A percentile compares a stretch with the other conserved stretches of the same genome.
Conservation (phyloP, 53 echinoderm and acorn worm genomes). For the Apostichopus leukothele region DNA sequence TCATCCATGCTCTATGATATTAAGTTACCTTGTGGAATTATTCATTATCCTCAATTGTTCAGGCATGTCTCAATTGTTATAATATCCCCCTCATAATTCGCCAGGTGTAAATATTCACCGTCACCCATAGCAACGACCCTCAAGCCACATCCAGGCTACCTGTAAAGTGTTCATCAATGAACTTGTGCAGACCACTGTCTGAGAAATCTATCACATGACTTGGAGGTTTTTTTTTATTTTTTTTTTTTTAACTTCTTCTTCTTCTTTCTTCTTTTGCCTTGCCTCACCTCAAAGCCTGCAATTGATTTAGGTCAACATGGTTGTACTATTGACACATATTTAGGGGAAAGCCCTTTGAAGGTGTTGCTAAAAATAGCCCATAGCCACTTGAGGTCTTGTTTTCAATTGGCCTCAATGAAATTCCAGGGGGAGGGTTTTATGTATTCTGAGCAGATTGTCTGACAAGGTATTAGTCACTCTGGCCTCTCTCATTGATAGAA, state of each 20-base stretch:
- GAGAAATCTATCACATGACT: conserved; percentile 29
- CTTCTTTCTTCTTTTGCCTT: conserved; percentile 10
- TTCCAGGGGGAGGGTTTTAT: conserved; percentile 55
- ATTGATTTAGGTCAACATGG: conserved; percentile 44
- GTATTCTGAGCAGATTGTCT: conserved; percentile 47
- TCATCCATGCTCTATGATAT: not conserved
- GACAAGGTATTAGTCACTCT: conserved; percentile 51
- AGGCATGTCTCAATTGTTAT: conserved; percentile 32
- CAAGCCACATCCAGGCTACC: conserved; percentile 40
- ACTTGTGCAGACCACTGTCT: conserved; percentile 29
- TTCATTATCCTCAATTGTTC: conserved; percentile 37
- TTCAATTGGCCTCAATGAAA: conserved; percentile 57
- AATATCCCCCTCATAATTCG: not conserved
- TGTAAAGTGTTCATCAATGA: not conserved
- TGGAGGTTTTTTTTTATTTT: not conserved
- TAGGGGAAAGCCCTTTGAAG: conserved; percentile 48
- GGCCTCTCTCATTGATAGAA: conserved; percentile 50
- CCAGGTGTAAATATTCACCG: conserved; percentile 49
- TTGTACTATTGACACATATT: conserved; percentile 51
- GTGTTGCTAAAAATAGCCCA: conserved; percentile 51
- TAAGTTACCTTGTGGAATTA: conserved; percentile 2
- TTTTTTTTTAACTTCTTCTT: not conserved
- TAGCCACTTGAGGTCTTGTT: conserved; percentile 56
- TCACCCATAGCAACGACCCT: conserved; percentile 47
- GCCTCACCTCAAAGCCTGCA: conserved; percentile 43